Evolutionary conservation across 2,113 vertebrate species (phyloP).

Genomic region (Calcarius ornatus): DNA sequence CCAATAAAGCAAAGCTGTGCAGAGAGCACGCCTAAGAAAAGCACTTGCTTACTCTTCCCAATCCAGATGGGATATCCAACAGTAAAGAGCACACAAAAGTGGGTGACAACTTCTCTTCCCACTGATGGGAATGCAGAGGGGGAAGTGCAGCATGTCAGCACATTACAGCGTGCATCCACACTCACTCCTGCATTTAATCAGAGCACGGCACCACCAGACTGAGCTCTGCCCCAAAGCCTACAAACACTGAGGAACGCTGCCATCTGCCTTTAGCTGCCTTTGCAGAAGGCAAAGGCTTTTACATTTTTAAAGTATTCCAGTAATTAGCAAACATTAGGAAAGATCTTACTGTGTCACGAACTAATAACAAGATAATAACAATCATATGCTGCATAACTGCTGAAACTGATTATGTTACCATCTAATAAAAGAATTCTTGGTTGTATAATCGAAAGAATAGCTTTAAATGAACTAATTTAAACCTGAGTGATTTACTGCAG

Average conservation of each 20-base stretch:
- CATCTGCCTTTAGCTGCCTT: background rate
- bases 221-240: background rate
- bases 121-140: background rate
- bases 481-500: constrained; percentile 23
- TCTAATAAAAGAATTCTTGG: constrained; percentile 32
- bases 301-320: background rate
- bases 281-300: background rate
- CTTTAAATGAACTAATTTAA: constrained; percentile 26
- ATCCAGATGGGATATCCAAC: background rate
- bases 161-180: background rate
- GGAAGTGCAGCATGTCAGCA: background rate
- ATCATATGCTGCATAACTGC: constrained; percentile 27
- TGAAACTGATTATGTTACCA: constrained; percentile 1
- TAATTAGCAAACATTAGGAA: constrained; percentile 16
- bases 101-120: background rate
- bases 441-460: background rate
- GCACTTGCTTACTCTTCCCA: background rate
- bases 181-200: background rate
- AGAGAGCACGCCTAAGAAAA: background rate
- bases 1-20: background rate
- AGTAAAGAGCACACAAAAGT: background rate
- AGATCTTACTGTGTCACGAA: constrained; percentile 12
- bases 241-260: background rate
- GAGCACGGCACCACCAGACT: background rate
- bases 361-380: constrained; percentile 45